Conservation (phyloP, 1,140 invertebrate species). For the Drosophila arizonae region DNA sequence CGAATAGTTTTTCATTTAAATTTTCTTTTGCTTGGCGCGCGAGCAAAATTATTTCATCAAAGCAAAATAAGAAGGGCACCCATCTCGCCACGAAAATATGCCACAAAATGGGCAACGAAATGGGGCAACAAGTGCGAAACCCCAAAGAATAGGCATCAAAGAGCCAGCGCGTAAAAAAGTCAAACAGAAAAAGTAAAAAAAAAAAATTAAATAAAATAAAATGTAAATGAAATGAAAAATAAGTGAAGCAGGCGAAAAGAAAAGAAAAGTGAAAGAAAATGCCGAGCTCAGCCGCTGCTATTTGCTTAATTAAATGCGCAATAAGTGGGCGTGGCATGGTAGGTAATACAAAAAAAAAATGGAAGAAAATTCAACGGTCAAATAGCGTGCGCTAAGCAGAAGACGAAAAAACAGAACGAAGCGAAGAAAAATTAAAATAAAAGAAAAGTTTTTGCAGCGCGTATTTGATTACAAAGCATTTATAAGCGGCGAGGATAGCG, state of each 20-base stretch:
- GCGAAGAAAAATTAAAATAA: slow-evolving; percentile 17
- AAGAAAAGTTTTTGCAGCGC: slow-evolving; percentile 21
- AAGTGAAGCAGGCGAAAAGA: slow-evolving; percentile 4
- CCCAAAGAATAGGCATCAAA: slow-evolving; percentile 38
- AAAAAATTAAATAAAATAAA: not conserved
- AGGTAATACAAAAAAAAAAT: slow-evolving; percentile 30
- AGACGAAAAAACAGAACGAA: slow-evolving; percentile 23
- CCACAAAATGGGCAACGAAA: slow-evolving; percentile 66
- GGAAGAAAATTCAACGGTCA: slow-evolving; percentile 40
- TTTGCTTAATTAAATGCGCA: slow-evolving; percentile 76
- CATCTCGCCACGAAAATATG: slow-evolving; percentile 35
- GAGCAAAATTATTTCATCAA: not conserved
- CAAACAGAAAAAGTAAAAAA: slow-evolving; percentile 16
- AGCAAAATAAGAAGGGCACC: not conserved
- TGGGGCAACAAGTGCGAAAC: slow-evolving; percentile 58
- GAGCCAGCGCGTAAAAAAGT: slow-evolving; percentile 18
- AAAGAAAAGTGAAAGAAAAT: slow-evolving; percentile 27
- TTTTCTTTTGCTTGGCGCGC: not conserved
- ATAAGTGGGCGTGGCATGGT: slow-evolving; percentile 36
- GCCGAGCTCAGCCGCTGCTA: slow-evolving; percentile 52
- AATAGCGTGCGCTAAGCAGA: slow-evolving; percentile 42
- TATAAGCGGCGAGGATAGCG: slow-evolving; percentile 43
- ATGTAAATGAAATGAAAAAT: slow-evolving; percentile 7
- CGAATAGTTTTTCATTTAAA: too few species aligned
- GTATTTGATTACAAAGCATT: slow-evolving; percentile 74